Percentiles rank a stretch among this genome's conserved stretches.
Conservation (phyloP, 2,888 invertebrate species). For the Parnassius glacialis region DNA sequence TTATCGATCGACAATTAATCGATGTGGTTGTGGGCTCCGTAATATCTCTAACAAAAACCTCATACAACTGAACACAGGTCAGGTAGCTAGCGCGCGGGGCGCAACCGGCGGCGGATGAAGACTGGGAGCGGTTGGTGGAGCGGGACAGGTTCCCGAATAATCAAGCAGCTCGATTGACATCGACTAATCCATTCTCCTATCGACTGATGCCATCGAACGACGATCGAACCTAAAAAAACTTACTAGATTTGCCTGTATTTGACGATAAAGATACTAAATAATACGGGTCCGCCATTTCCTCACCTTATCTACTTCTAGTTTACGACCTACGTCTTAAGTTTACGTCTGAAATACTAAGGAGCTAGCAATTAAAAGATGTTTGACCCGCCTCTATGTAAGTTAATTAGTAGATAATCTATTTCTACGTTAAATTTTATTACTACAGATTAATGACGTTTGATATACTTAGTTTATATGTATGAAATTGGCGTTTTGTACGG, state of each 20-base stretch:
- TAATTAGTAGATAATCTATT: slow-evolving; percentile 26
- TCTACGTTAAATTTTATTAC: not conserved
- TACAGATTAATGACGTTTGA: not conserved
- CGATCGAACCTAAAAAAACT: not conserved
- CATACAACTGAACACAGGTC: too few relatives aligned
- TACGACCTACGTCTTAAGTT: slow-evolving; percentile 33
- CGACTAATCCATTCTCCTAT: too few relatives aligned
- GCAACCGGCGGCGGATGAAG: too few relatives aligned
- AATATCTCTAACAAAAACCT: too few relatives aligned
- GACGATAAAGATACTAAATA: slow-evolving; percentile 19
- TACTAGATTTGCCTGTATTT: slow-evolving; percentile 15
- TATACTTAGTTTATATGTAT: too few relatives aligned
- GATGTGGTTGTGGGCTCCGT: too few relatives aligned
- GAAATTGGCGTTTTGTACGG: too few relatives aligned
- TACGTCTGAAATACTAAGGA: slow-evolving; percentile 32
- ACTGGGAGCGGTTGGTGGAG: too few relatives aligned
- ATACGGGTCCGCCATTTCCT: slow-evolving; percentile 52
- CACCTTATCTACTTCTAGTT: slow-evolving; percentile 20
- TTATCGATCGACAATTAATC: too few relatives aligned
- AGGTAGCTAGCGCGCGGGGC: too few relatives aligned
- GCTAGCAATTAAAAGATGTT: slow-evolving; percentile 38
- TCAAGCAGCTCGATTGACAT: too few relatives aligned
- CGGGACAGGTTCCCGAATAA: not conserved
- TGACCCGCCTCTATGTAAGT: slow-evolving; percentile 39
- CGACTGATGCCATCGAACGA: too few relatives aligned